Evolutionary conservation across 2,888 invertebrate species (phyloP).

Genomic region (Alentia gelatinosa): DNA sequence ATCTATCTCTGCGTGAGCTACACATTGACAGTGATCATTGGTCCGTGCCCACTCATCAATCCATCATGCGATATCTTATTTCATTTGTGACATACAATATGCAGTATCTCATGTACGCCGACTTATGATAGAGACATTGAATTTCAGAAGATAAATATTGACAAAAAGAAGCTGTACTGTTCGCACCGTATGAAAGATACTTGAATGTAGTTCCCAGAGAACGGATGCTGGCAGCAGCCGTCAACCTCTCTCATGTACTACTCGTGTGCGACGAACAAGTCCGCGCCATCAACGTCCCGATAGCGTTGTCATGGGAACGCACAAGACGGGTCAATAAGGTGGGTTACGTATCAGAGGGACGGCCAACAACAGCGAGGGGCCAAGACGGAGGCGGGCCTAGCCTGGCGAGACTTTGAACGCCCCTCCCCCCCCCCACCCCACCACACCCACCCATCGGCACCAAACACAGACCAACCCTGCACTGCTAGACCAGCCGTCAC

Average conservation of each 20-base stretch:
- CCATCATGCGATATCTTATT: no score
- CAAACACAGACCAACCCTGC: neutral
- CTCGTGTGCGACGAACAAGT: neutral
- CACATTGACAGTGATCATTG: no score
- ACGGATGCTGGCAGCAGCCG: neutral
- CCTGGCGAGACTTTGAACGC: neutral
- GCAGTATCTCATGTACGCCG: no score
- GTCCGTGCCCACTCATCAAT: no score
- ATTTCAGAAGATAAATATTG: no score
- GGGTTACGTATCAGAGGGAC: neutral
- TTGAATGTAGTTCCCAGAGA: no score
- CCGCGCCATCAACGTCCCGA: neutral
- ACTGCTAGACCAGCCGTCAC: neutral
- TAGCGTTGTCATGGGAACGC: constrained; percentile 9
- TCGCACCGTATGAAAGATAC: no score
- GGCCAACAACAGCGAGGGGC: neutral
- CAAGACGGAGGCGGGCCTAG: neutral
- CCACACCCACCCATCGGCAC: neutral
- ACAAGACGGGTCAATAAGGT: neutral
- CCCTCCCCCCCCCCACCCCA: neutral
- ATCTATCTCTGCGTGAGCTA: no score
- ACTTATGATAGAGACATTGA: no score
- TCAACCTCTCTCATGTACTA: neutral
- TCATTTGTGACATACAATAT: no score
- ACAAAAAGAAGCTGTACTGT: no score